phyloP scores from a whole-genome alignment of 2,113 vertebrate species.

The Phodopus roborovskii region DNA sequence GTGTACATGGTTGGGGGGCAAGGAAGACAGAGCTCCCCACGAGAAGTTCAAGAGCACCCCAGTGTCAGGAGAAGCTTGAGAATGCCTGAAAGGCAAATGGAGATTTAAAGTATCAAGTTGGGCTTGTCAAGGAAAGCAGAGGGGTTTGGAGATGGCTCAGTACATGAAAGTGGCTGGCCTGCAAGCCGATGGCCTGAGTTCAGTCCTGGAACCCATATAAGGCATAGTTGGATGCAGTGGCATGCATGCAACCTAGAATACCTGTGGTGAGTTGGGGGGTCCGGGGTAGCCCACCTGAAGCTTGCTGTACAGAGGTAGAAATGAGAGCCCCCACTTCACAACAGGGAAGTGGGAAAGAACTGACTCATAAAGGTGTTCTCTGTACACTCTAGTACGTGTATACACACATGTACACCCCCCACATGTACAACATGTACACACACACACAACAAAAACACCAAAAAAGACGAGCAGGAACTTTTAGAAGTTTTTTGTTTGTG shows the following conservation, averaged over 20 bases:
- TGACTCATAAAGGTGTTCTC: not conserved
- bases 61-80: not conserved
- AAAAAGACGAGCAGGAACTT: not conserved
- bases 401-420: not conserved
- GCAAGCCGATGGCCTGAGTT: not conserved
- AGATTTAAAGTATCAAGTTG: not conserved
- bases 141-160: not conserved
- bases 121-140: not conserved
- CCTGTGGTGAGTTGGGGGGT: not conserved
- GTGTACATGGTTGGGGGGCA: accelerated
- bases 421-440: not conserved
- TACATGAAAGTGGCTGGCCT: no score
- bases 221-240: not conserved
- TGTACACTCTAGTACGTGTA: not conserved
- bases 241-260: not conserved
- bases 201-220: not conserved
- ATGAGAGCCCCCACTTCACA: not conserved
- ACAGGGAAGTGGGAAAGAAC: not conserved
- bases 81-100: not conserved
- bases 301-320: not conserved
- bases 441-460: no score
- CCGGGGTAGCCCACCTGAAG: no score
- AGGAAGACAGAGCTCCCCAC: not conserved
- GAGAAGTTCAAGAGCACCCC: not conserved
- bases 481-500: not conserved